Base-by-base conservation (phyloP, 2,113 vertebrate species). In the Sarotherodon lohbergeri region DNA sequence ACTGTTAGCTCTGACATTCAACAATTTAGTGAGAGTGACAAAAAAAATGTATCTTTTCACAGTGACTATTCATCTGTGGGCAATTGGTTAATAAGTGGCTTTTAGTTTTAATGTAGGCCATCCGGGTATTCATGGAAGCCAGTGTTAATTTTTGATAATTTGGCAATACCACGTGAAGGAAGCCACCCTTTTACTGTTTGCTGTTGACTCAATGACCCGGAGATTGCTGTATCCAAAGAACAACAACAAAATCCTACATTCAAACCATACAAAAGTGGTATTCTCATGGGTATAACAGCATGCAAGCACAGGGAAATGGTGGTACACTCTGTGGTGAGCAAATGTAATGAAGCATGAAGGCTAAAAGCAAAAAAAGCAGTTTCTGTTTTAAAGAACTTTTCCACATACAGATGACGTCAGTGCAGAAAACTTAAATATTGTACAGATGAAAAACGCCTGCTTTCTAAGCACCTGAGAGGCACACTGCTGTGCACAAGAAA, bases 281-380 rank as follows among this genome's bases (percentile, higher is more conserved):
- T 41, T 88, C 52, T 82, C 80, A 17, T 46, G 57, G 27, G 73
- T 10, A 54, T 5, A 7, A 56, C 7, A 54, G 19, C 79, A 63
- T n/a, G 22, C 12, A 46, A 87, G 68, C 11, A 7, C 61, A 81
- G 82, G 52, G 43, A 88, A 66, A 85, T 34, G n/a, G 52, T 13
- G 71, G 39, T n/a, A 22, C 80, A 61, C 39, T 50, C 71, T 34
- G 57, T 22, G 41, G 81, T 83, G 41, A 83, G 83, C 22, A 68
- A 78, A 82, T 78, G 9, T 59, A 54, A 91, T 86, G 57, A 86
- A 86, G 83, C 63, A 73, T 80, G 32, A 73, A 91, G 57, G 82
- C 39, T 34, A 86, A 88, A 66, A 83, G 86, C 39, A 54, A 27
- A 81, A 52, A 46, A 52, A 24, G 6, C 39, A 12, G 79, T 39